Evolutionary conservation across 2,888 invertebrate genomes (phyloP).

Genomic region (Macrosiphum euphorbiae): DNA sequence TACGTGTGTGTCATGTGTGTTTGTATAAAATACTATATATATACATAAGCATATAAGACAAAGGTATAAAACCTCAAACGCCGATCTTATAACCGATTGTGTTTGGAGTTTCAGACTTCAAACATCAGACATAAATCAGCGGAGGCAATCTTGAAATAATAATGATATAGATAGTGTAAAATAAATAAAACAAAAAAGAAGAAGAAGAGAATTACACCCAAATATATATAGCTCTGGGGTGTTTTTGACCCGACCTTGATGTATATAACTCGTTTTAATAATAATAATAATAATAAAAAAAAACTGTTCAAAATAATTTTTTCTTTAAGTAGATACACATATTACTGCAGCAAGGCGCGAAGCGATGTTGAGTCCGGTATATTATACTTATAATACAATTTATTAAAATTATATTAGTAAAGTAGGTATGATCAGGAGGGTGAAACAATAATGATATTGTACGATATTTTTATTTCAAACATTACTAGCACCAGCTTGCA

Average conservation of each 20-base stretch:
- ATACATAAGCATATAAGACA: background rate
- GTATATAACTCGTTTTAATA: conserved; percentile 38
- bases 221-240: conserved; percentile 11
- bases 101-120: background rate
- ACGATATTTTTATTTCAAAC: background rate
- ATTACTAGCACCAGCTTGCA: background rate
- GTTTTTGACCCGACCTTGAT: conserved; percentile 50
- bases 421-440: background rate
- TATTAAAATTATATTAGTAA: background rate
- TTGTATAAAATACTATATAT: background rate
- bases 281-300: background rate
- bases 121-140: background rate
- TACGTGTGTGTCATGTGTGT: background rate
- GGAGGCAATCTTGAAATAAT: background rate
- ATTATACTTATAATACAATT: background rate
- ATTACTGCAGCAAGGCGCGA: background rate
- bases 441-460: background rate
- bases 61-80: background rate
- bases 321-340: background rate
- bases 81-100: background rate
- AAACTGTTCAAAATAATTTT: background rate
- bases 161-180: background rate
- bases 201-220: background rate
- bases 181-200: background rate
- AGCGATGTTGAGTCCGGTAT: background rate